Conservation (phyloP, 1,140 invertebrate genomes). For the Meloidogyne exigua region DNA sequence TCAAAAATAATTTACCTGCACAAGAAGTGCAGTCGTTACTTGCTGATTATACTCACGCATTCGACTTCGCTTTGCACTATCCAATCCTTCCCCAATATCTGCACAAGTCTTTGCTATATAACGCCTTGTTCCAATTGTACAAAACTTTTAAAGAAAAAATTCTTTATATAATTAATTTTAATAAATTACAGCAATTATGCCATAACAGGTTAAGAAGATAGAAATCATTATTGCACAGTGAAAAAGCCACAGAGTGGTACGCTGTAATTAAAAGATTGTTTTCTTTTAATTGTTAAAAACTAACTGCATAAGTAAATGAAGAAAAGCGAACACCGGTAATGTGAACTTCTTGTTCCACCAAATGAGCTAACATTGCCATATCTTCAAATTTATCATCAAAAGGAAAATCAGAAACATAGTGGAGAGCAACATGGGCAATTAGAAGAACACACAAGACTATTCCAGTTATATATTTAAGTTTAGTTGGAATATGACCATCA, state of each 20-base stretch:
- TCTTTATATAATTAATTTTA: background rate
- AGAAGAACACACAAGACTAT: conserved; percentile 6
- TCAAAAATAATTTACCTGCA: background rate
- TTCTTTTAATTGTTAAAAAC: background rate
- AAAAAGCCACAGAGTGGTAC: conserved; percentile 9
- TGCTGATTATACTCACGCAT: conserved; percentile 7
- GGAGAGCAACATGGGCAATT: conserved; percentile 16
- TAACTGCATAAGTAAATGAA: conserved; percentile 20
- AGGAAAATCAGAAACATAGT: conserved; percentile 23
- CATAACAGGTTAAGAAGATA: conserved; percentile 26
- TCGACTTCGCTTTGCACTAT: background rate
- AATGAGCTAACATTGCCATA: conserved; percentile 15
- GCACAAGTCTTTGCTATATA: conserved; percentile 13
- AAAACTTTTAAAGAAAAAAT: background rate
- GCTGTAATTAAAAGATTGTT: background rate
- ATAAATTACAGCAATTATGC: conserved; percentile 14
- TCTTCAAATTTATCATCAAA: conserved; percentile 1
- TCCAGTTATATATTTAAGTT: conserved; percentile 23
- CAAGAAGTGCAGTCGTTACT: conserved; percentile 14
- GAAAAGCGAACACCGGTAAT: conserved; percentile 23
- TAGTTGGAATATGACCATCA: conserved; percentile 13
- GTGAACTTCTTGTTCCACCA: conserved; percentile 13
- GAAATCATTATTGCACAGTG: conserved; percentile 16
- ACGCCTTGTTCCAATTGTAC: background rate
- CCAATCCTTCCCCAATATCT: background rate